Evolutionary conservation across 2,797 vertebrate species (phyloP), one percentile per base, ranked within the genome.

Genomic region (Cuculus canorus): DNA sequence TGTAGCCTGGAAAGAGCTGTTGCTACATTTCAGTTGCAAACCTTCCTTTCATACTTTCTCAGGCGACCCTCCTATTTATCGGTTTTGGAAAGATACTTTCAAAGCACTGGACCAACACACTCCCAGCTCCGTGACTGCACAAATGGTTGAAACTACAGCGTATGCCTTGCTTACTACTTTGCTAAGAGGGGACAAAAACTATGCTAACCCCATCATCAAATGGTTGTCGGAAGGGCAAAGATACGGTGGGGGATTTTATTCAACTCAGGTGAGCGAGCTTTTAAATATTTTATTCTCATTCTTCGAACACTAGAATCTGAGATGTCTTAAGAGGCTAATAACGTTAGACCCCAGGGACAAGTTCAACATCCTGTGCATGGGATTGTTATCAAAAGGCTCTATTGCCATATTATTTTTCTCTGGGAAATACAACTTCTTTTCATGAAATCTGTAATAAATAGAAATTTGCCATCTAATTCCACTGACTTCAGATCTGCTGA

Each of bases 181-280:
- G 89, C 96, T 92, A 5, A 97, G 98, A 94, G 98, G 98, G 50
- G 97, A 98, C 10, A 90, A 96, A 15, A 32, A 1, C 2, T 99
- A 99, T 32, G 97, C 97, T 43, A 98, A 98, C 53, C 98, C 99
- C 2, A 97, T 99, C 80, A 75, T 99, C 82, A 97, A 79, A 41
- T 99, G 99, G 99, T 95, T 99, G 72, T 98, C 98, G 11, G 98
- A 99, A 92, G 98, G 99, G 39, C 98, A 99, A 94, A 97, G 98
- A 91, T 98, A 99, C 0, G 99, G 99, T 70, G 98, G 98, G 24
- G 99, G 98, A 37, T 98, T 99, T 97, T 98, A 98, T 93, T 99
- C 99, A 1, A 97, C 98, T 22, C 98, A 99, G 98, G 99, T 99
- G 92, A 48, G 48, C 22, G 92, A 48, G 48, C 22, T 86, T 75